Base-by-base conservation (phyloP, 2,888 invertebrate genomes). In the Vanessa cardui region DNA sequence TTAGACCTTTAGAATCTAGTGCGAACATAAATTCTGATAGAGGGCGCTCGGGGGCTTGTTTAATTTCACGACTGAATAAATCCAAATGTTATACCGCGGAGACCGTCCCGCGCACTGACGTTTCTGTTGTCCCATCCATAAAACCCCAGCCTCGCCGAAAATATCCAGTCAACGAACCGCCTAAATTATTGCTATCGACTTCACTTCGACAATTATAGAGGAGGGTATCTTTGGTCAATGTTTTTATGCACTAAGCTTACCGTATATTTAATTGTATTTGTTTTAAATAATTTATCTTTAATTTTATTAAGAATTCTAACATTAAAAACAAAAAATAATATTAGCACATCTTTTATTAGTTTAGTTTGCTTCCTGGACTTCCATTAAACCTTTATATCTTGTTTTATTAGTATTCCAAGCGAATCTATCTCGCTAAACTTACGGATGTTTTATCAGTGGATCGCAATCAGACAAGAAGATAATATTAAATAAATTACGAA, bases 61-160 rank as follows among this genome's bases (percentile, higher is more conserved):
- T 91, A 89, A 90, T 92, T 91, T 92, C 91, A 92, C 90, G 91
- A 86, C 86, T 90, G 90, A 88, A 91, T 91, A 90, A 91, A 90
- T 90, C 87, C 89, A 86, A 90, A 91, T 89, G 91, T 86, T 87
- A 85, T 87, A 85, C 85, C 83, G 79, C 77, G 74, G 84, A 83
- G 85, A 80, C 77, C 77, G 78, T 73, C 73, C 78, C 75, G 73
- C 77, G 72, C 74, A 77, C 73, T 83, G 83, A 82, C 84, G 79
- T 81, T 81, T 82, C 79, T 84, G 81, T 83, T 83, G 85, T 79
- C 80, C 84, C 81, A 76, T 79, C 83, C 81, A 86, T 89, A 88
- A 88, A 88, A 86, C 78, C 81, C 76, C 78, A 77, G 78, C 73
- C 76, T 75, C 71, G 71, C 74, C 78, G 77, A 75, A 74, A 77